A percentile compares a stretch with the other conserved stretches of the same genome.
Conservation (phyloP, 1,140 invertebrate species). For the Drosophila arawakana region DNA sequence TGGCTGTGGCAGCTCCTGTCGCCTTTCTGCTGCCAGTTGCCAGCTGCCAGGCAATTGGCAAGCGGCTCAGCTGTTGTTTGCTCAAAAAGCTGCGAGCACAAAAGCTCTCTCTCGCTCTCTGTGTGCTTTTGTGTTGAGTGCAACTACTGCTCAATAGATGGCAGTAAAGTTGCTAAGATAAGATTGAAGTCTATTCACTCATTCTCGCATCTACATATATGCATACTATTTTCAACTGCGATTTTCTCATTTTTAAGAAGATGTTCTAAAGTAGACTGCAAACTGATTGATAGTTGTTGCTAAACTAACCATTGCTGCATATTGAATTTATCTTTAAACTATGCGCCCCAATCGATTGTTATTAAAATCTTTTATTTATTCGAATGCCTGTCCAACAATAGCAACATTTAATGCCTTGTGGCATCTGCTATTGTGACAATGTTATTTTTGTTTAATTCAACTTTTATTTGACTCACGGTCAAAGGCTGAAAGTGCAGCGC, state of each 20-base stretch:
- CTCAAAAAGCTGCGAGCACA: slow-evolving; percentile 36
- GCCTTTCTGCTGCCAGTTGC: slow-evolving; percentile 51
- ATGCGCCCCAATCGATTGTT: slow-evolving; percentile 1
- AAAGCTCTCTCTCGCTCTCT: slow-evolving; percentile 52
- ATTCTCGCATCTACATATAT: no score
- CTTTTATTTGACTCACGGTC: slow-evolving; percentile 29
- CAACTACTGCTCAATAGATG: slow-evolving; percentile 48
- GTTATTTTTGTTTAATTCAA: slow-evolving; percentile 45
- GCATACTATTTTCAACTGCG: background rate
- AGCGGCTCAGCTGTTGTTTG: slow-evolving; percentile 75
- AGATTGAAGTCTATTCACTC: no score
- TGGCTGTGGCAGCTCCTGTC: slow-evolving; percentile 44
- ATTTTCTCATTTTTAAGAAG: background rate
- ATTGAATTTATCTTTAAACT: background rate
- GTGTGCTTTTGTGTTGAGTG: background rate
- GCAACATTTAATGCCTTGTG: slow-evolving; percentile 22
- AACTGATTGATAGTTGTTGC: background rate
- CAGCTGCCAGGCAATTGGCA: slow-evolving; percentile 43
- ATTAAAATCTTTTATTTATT: slow-evolving; percentile 1
- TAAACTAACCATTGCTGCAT: background rate
- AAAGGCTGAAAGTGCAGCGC: slow-evolving; percentile 43
- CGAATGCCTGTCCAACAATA: slow-evolving; percentile 1
- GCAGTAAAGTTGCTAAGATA: slow-evolving; percentile 23
- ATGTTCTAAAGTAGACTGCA: background rate
- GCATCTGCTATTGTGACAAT: slow-evolving; percentile 24